Evolutionary conservation across 2,888 invertebrate genomes (phyloP), one percentile per base, ranked within the genome.

Genomic region (Papilio demoleus): DNA sequence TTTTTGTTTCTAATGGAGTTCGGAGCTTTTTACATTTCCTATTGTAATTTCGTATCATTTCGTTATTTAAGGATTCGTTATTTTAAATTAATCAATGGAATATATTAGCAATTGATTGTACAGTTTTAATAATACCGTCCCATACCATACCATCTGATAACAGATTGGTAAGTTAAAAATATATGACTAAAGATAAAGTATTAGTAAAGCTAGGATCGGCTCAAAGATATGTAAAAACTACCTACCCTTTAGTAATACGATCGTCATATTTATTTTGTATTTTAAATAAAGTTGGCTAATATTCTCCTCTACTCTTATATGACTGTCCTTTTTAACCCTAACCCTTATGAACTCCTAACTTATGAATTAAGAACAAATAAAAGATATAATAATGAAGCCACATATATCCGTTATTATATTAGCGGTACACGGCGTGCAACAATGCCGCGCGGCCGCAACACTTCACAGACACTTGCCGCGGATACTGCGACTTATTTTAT

Each of bases 1-100:
- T 92, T 92, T 92, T 92, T 92, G 91, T 92, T 92, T 92, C 92
- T 90, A 92, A 91, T 91, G 91, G 90, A 91, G 89, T 90, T 87
- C 81, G 85, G 84, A 79, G 85, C 81, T 90, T 88, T 85, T 88
- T 83, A 85, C 85, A 78, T 82, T 87, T 88, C 83, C 78, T 80
- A 80, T 85, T 90, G 88, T 90, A 88, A 91, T 92, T 90, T 86
- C 83, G 80, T 84, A 85, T 87, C 82, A 87, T 88, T 87, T 83
- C 83, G 81, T 76, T 81, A 84, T 81, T 82, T 83, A 84, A 86
- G 84, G 84, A 83, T 83, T 64, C 64, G 34, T 38, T 38, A 38
- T 38, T 50, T 38, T 12, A 38, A n/a, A 61, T 61, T 82, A 53
- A 53, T 53, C 27, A 27, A 53, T 53, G 27, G 53, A 53, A 53